These are phyloP conservation scores for Clostera curtula DNA, from an alignment of 2,888 invertebrate species.

Conservation along the genomic window DNA sequence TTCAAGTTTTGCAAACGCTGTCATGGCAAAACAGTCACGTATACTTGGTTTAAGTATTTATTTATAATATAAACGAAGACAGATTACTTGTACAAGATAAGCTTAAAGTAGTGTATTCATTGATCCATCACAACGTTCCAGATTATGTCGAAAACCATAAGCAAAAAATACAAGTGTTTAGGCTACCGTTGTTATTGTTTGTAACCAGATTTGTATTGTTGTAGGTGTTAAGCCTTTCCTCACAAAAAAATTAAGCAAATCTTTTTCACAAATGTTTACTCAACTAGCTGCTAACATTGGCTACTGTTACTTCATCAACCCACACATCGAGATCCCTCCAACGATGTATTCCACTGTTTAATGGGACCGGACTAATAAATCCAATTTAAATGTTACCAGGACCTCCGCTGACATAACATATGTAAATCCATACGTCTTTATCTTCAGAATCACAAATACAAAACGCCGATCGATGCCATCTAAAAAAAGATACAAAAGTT, in stretches of 20 bases:
- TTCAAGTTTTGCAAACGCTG: too few relatives aligned
- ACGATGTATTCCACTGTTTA: slow-evolving; percentile 50
- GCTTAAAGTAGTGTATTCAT: slow-evolving; percentile 36
- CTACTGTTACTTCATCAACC: slow-evolving; percentile 14
- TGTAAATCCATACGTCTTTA: slow-evolving; percentile 73
- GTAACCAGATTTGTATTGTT: slow-evolving; percentile 59
- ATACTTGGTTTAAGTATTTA: too few relatives aligned
- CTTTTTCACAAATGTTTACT: slow-evolving; percentile 2
- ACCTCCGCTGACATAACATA: slow-evolving; percentile 70
- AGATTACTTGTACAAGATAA: slow-evolving; percentile 52
- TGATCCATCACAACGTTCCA: slow-evolving; percentile 39
- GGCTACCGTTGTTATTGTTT: slow-evolving; percentile 56
- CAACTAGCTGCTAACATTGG: too few relatives aligned
- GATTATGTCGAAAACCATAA: slow-evolving; percentile 36
- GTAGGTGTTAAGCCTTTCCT: slow-evolving; percentile 46
- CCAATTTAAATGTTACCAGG: slow-evolving; percentile 69
- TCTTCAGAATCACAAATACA: slow-evolving; percentile 68
- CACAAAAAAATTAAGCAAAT: slow-evolving; percentile 13
- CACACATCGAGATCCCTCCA: slow-evolving; percentile 45
- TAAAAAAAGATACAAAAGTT: slow-evolving; percentile 41
- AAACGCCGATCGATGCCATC: slow-evolving; percentile 52
- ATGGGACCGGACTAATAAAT: slow-evolving; percentile 66
- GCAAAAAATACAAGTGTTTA: slow-evolving; percentile 38
- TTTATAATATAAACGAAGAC: too few relatives aligned
- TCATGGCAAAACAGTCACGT: too few relatives aligned